Conservation (phyloP, 1,140 invertebrate species). For the Heliothis subflexa region DNA sequence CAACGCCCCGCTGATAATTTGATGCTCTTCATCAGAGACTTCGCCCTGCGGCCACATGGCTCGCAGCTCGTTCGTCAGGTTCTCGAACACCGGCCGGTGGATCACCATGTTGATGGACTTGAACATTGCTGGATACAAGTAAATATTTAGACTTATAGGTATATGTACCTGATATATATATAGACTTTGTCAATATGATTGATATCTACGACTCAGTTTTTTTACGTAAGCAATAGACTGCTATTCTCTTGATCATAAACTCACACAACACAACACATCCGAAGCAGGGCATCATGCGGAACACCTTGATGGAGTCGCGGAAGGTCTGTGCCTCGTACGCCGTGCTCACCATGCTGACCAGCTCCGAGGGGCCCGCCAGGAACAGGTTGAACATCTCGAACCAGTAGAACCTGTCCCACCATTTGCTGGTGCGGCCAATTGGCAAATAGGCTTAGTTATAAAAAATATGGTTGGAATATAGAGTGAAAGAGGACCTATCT, state of each 20-base stretch:
- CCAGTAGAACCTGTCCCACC: slow-evolving; percentile 44
- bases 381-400: slow-evolving; percentile 43
- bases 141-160: no score
- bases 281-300: slow-evolving; percentile 48
- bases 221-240: no score
- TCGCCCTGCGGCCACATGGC: slow-evolving; percentile 51
- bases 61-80: slow-evolving; percentile 48
- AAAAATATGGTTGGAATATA: no score
- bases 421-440: not conserved
- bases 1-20: slow-evolving; percentile 49
- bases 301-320: slow-evolving; percentile 41
- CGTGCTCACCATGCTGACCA: slow-evolving; percentile 31
- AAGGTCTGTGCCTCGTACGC: slow-evolving; percentile 28
- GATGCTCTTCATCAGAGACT: slow-evolving; percentile 30
- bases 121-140: slow-evolving; percentile 22
- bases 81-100: slow-evolving; percentile 51
- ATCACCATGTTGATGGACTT: slow-evolving; percentile 52
- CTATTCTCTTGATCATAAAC: no score
- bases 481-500: no score
- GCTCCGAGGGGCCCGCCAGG: not conserved
- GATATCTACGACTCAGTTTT: no score
- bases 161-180: no score
- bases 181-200: no score
- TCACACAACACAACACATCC: slow-evolving; percentile 38
- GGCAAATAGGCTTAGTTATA: no score